Evolutionary conservation across 2,797 vertebrate species (phyloP), one percentile per base, ranked within the genome.

Genomic region (Myotis daubentonii): DNA sequence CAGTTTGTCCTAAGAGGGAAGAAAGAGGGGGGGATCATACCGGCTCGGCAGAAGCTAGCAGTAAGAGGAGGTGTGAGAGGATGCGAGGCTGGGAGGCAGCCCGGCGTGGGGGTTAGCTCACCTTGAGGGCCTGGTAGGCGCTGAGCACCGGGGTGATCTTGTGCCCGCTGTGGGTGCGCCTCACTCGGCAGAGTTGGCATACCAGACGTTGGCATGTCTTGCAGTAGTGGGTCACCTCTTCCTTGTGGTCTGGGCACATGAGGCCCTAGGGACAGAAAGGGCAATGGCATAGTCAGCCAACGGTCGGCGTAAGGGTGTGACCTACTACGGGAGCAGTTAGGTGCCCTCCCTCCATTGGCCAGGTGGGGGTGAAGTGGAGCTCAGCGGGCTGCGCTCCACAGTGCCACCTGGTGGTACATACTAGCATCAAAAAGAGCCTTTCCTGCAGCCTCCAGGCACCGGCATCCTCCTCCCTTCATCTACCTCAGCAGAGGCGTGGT

Each of bases 91-190:
- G 41, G 41, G 41, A 44, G 41, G 41, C 41, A 44, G 41, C 41
- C 41, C 41, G 41, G 41, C 10, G 7, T 41, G 23, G 44, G 81
- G 19, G 92, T 81, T 47, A 30, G 60, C 97, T 84, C 96, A 99
- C 99, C 99, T 99, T 99, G 55, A 99, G 99, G 53, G 99, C 99
- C 98, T 99, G 99, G 98, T 99, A 99, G 94, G 99, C 99, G 62
- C 98, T 99, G 95, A 99, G 98, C 86, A 99, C 98, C 0, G 99
- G 99, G 8, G 99, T 98, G 97, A 99, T 98, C 98, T 99, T 99
- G 98, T 99, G 99, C 53, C 99, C 99, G 0, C 99, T 98, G 98
- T 99, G 99, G 36, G 98, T 98, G 19, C 99, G 99, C 0, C 99
- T 98, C 25, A 99, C 98, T 3, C 99, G 99, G 96, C 99, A 99